Evolutionary conservation across 2,797 vertebrate species (phyloP), one percentile per base, ranked within the genome.

Genomic region (Catostomus latipinnis): DNA sequence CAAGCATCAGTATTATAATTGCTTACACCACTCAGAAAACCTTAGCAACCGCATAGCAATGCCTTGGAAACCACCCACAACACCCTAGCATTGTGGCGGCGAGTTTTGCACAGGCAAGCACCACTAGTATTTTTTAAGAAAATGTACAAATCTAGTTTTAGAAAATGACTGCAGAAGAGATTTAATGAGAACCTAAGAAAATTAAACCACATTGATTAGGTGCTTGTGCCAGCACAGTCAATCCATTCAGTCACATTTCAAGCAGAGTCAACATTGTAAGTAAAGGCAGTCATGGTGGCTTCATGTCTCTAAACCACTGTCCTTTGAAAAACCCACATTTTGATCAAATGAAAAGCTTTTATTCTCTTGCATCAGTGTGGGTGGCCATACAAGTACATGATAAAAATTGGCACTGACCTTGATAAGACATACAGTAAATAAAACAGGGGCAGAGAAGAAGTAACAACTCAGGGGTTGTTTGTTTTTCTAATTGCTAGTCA

Each of bases 341-440:
- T 34, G 62, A 76, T 76, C 53, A 49, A 56, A 79, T 57, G 45
- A 79, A 70, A 79, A 79, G 69, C 43, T 72, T 72, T 72, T 72
- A 57, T 56, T 79, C 52, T 13, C 46, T 54, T 49, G 54, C 69
- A 66, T 72, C 61, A n/a, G 61, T 65, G 77, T 72, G 69, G 77
- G 52, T 72, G 60, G 77, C 70, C 70, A 72, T 45, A 11, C 60
- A 8, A 56, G 68, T 14, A 46, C 46, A 12, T 66, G 77, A 72
- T 65, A 34, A 57, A 66, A 79, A 72, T 72, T 57, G 43, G 8
- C 68, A 52, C 13, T 62, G 68, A 66, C 77, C 56, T 50, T 72
- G 60, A 79, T 72, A 43, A 46, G 60, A 56, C 58, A 34, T 34
- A 34, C 34, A 34, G 49, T 60, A 71, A 62, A 78, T 78, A 69